Evolutionary conservation across 2,113 vertebrate genomes (phyloP), one percentile per base, ranked within the genome.

Genomic region (Percopsis transmontana): DNA sequence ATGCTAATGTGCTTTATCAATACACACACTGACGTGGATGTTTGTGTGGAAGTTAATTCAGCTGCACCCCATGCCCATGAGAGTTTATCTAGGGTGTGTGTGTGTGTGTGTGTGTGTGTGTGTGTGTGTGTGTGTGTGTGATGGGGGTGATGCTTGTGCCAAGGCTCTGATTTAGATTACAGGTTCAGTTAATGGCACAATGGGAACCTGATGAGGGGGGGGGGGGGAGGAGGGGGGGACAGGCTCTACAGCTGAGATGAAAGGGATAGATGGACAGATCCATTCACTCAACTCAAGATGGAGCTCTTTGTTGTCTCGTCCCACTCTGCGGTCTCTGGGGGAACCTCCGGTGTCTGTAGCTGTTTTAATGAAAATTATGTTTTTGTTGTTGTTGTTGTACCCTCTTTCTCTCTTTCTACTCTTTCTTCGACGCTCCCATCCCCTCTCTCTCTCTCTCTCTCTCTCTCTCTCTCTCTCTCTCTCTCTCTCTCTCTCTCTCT

Each of bases 1-100:
- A 99, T 99, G 97, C 95, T 96, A 99, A 98, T 97, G 85, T 53
- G 6, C 70, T 82, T 91, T 90, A 91, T 91, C 95, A 94, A 96
- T 94, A 97, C 93, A 94, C 91, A 91, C 87, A 78, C 72, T 93
- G 94, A 96, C 95, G 95, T 75, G 93, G 74, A 91, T 87, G 72
- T 59, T 41, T 62, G 24, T 58, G 74, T 91, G 92, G 87, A 85
- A 89, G 92, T 93, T 94, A 93, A 96, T 93, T 94, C 91, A 87
- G 91, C 91, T 92, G 91, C 86, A 33, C 27, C 27, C 5, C 5
- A 33, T 7, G 27, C 27, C 27, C 27, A 89, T 82, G 87, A 92
- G 93, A 92, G 90, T 87, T 66, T 89, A 89, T 87, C 81, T 86
- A 62, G 23, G 41, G 24, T 18, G 15, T 52, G 60, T 47, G 11